These are phyloP conservation scores for Physocephala rufipes DNA, from an alignment of 2,888 invertebrate species.

Conservation along the genomic window DNA sequence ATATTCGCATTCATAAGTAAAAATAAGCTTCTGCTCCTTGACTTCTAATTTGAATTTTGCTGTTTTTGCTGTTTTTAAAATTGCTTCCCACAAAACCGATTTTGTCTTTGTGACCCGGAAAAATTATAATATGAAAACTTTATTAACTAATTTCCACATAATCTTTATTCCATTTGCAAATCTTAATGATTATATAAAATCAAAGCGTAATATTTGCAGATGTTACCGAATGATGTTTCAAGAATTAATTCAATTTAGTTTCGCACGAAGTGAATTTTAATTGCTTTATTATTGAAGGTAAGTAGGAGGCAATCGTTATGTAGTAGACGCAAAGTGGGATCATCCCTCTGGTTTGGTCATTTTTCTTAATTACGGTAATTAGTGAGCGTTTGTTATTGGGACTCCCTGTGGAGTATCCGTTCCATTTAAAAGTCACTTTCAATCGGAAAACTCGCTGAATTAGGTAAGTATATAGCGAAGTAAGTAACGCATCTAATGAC, in stretches of 20 bases:
- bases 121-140: neutral
- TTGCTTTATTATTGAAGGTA: conserved; percentile 28
- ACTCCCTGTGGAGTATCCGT: neutral
- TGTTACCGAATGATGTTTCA: neutral
- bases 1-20: too few relatives aligned
- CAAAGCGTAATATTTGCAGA: neutral
- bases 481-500: neutral
- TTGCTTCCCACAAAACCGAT: too few relatives aligned
- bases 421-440: neutral
- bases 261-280: conserved; percentile 37
- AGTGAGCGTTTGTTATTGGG: neutral
- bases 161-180: neutral
- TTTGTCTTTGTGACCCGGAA: too few relatives aligned
- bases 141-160: neutral
- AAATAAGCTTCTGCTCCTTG: too few relatives aligned
- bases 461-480: neutral
- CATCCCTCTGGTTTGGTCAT: neutral
- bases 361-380: conserved; percentile 15
- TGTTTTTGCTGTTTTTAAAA: too few relatives aligned
- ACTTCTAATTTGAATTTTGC: too few relatives aligned
- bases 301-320: too few relatives aligned
- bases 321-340: too few relatives aligned
- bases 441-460: too few relatives aligned
- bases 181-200: neutral
- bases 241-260: conserved; percentile 30